Base-by-base conservation (phyloP, 2,113 vertebrate genomes). In the Hemibagrus wyckioides region DNA sequence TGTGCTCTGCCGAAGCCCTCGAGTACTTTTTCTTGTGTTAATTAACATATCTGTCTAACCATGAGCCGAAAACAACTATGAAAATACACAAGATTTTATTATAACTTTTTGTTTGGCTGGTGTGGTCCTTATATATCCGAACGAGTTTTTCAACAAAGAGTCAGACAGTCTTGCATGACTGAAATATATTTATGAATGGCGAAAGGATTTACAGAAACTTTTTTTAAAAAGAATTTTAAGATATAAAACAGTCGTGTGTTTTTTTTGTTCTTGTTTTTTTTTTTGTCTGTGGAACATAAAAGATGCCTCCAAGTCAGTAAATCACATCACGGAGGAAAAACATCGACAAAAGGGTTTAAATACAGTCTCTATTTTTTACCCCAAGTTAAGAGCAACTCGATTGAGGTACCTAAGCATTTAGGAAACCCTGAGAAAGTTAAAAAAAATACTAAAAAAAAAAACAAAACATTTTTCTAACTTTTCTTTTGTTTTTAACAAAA, bases 1-100 rank as follows among this genome's bases (percentile, higher is more conserved):
- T 48, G 15, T 77, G 21, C 67, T 76, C 76, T 33, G 88, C 88
- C 81, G 88, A 89, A 48, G 56, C 85, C 88, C 80, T 52, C 9
- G 48, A 30, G 76, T 52, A 67, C 80, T 76, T 75, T 59, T 33
- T 80, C 33, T 57, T 59, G 30, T 36, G 6, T 28, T 71, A 15
- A 61, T 23, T 65, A 28, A 76, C 6, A 11, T 13, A 28, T 10
- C 14, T 57, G 65, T 73, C 30, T 39, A 84, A 69, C n/a, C 28
- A 25, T 0, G 25, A 77, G 75, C 44, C n/a, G 71, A 85, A 19
- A 54, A 33, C 56, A 61, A 76, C 13, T 2, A 25, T 48, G 0
- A 48, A 48, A 85, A 63, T 73, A 61, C 41, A 88, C 73, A 23
- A 82, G 19, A 30, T 84, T 87, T 84, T 85, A 73, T 56, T 56